phyloP scores from a whole-genome alignment of 2,797 vertebrate species.

The Aratinga solstitialis region DNA sequence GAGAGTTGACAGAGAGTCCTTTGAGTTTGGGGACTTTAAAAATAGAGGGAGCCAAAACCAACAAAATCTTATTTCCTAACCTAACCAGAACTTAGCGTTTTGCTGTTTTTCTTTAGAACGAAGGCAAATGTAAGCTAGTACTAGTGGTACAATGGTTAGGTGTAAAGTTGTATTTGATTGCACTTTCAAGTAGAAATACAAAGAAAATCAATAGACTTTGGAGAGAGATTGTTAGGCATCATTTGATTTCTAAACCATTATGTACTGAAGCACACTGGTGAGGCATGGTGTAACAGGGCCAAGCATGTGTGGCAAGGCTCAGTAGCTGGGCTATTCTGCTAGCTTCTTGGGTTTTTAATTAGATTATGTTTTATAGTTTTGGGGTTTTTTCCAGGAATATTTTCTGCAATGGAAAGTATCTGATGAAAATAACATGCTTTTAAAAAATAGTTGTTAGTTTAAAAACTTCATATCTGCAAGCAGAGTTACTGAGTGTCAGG shows the following conservation, averaged over 20 bases:
- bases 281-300: background rate
- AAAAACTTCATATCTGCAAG: background rate
- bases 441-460: background rate
- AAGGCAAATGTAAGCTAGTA: background rate
- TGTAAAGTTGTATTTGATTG: background rate
- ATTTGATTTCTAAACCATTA: background rate
- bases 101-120: background rate
- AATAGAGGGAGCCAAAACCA: background rate
- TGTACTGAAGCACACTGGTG: background rate
- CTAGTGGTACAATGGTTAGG: background rate
- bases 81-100: background rate
- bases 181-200: background rate
- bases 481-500: background rate
- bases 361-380: background rate
- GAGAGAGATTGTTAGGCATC: background rate
- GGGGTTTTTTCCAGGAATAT: rapidly evolving
- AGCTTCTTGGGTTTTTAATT: background rate
- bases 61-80: background rate
- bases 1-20: conserved; percentile 28
- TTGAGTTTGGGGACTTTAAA: conserved; percentile 21
- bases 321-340: background rate
- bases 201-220: background rate
- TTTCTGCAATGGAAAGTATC: background rate
- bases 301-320: background rate
- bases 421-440: background rate